Base-by-base conservation (phyloP, 2,797 vertebrate genomes). In the Acestrorhynchus altus region DNA sequence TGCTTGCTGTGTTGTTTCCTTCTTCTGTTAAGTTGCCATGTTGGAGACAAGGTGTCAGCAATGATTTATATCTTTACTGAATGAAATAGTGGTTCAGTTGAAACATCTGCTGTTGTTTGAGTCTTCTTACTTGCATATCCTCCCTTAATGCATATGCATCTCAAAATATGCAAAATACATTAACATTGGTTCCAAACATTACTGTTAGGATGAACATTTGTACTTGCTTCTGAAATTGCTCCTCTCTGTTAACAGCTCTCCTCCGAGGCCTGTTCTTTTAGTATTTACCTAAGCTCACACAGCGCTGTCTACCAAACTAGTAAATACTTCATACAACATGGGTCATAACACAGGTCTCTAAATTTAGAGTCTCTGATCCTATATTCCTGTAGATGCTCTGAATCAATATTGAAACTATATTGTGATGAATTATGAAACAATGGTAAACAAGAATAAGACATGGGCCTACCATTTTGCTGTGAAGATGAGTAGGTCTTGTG, bases 311-410 rank as follows among this genome's bases (percentile, higher is more conserved):
- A 31, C 44, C 24, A n/a, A 26, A 8, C 65, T 68, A n/a, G 22
- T 68, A 51, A 51, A 68, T 68, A 49, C 65, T 68, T 47, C 24
- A 68, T 26, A 13, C n/a, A 40, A 64, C 42, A 66, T 12, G 10
- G 61, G 20, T 22, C 35, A 20, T 24, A 64, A 22, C 8, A 54
- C 20, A n/a, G 5, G 6, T 64, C 40, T 42, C 20, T 66, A 68
- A 49, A 68, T 68, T 8, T 49, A 51, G 24, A 68, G 16, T 0
- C 63, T 15, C 12, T 1, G 40, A 65, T 5, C 11, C 24, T 16
- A 46, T 16, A 67, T 9, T 8, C 22, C 42, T 49, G 26, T 20
- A 61, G 5, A n/a, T 9, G 8, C 8, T 6, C 22, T 49, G 11
- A 57, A 15, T 4, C 11, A 24, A 15, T 28, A 15, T 12, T 3